These are phyloP conservation scores for Zosterops japonicus DNA, from an alignment of 2,113 vertebrate genomes.

Conservation along the genomic window DNA sequence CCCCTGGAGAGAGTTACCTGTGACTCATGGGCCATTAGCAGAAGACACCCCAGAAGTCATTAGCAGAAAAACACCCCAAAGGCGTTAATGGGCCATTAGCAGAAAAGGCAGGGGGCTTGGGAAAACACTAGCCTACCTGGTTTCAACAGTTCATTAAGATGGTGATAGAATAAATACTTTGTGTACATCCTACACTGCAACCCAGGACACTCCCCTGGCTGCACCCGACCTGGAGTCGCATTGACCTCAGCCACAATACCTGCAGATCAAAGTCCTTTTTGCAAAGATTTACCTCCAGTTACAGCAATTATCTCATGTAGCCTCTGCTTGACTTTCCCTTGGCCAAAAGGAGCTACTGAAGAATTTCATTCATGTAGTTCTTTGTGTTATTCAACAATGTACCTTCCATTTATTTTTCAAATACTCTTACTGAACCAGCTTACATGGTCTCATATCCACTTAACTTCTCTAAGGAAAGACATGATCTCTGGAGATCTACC, in stretches of 20 bases:
- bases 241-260: not conserved
- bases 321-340: not conserved
- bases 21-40: no score
- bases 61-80: no score
- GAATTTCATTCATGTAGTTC: not conserved
- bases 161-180: no score
- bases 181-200: no score
- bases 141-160: no score
- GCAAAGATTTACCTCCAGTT: not conserved
- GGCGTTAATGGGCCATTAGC: no score
- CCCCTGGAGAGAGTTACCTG: no score
- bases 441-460: not conserved
- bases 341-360: not conserved
- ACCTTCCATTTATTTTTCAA: not conserved
- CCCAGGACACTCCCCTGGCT: not conserved
- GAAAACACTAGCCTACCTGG: no score
- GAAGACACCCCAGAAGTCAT: no score
- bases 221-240: not conserved
- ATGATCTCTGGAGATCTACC: not conserved
- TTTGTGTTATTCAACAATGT: not conserved
- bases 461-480: not conserved
- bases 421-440: not conserved
- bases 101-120: no score
- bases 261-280: not conserved
- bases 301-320: not conserved